Evolutionary conservation across 2,797 vertebrate species (phyloP), one percentile per base, ranked within the genome.

Genomic region (Poliocrania exsul): DNA sequence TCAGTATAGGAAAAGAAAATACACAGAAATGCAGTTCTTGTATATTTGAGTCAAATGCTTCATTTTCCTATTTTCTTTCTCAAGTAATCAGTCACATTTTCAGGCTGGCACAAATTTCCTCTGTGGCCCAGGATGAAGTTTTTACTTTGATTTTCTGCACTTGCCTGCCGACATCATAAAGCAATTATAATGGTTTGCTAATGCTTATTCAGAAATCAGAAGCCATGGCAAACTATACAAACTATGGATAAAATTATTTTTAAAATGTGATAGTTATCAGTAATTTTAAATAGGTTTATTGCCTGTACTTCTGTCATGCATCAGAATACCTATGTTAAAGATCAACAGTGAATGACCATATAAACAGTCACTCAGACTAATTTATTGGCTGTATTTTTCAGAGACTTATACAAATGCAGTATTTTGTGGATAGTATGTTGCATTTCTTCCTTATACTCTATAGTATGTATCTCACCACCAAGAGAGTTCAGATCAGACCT

Each of bases 391-490:
- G 0, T 24, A 9, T 70, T 74, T 70, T 93, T 69, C 13, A 67
- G 13, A 7, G 2, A 0, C 44, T 72, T 67, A 28, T 10, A 38
- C 5, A 47, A 69, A 79, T 50, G 2, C 5, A 33, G 5, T 29
- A 2, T 82, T 72, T 44, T 46, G 6, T 54, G 26, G 29, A 10
- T 70, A 33, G 25, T n/a, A 28, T 29, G 16, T 44, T 53, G 9
- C 13, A 28, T 72, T 92, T 81, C 74, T 65, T 9, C 29, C 28
- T 46, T 23, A 3, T 54, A 6, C 5, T 71, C 4, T n/a, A 0
- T 18, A 25, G 23, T 17, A 24, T 16, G 3, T 28, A 15, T 28
- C 38, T 85, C 62, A 33, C 29, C 54, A 31, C 15, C 16, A 53
- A 56, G 40, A 62, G 9, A 28, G 11, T 75, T 85, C n/a, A 35